A percentile compares a stretch with the other conserved stretches of the same genome.
These are phyloP conservation scores for Phalanger gymnotis DNA, from an alignment of 2,797 vertebrate species.

Conservation along the genomic window DNA sequence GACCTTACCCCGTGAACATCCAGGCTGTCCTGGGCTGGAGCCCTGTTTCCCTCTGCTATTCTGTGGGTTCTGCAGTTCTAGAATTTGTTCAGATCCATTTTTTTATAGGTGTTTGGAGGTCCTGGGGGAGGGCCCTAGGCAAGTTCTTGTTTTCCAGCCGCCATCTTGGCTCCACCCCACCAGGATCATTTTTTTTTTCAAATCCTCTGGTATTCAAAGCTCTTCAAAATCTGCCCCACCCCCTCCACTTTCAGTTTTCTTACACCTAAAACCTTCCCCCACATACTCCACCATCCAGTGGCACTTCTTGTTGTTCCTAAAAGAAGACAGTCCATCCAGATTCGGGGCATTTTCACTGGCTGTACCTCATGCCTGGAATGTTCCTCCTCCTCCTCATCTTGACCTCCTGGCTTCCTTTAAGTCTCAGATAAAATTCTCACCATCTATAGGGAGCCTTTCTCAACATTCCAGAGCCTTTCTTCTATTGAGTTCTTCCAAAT, in stretches of 20 bases:
- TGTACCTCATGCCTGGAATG: background rate
- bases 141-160: too few species aligned
- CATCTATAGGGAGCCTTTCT: background rate
- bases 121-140: too few species aligned
- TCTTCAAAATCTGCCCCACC: too few species aligned
- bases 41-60: too few species aligned
- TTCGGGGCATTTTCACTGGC: background rate
- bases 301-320: background rate
- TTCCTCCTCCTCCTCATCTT: background rate
- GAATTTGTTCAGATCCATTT: too few species aligned
- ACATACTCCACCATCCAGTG: background rate
- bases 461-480: background rate
- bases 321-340: background rate
- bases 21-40: too few species aligned
- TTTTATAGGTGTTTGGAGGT: too few species aligned
- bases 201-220: background rate
- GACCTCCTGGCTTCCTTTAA: background rate
- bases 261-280: background rate
- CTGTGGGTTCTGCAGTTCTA: too few species aligned
- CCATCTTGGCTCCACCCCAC: too few species aligned
- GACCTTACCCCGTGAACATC: too few species aligned
- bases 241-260: background rate
- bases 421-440: background rate
- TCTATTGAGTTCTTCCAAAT: background rate
- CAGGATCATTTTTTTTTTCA: too few species aligned